A percentile compares a stretch with the other conserved stretches of the same genome.
Evolutionary conservation across 2,888 invertebrate species (phyloP).

Genomic region (Zelleria hepariella): DNA sequence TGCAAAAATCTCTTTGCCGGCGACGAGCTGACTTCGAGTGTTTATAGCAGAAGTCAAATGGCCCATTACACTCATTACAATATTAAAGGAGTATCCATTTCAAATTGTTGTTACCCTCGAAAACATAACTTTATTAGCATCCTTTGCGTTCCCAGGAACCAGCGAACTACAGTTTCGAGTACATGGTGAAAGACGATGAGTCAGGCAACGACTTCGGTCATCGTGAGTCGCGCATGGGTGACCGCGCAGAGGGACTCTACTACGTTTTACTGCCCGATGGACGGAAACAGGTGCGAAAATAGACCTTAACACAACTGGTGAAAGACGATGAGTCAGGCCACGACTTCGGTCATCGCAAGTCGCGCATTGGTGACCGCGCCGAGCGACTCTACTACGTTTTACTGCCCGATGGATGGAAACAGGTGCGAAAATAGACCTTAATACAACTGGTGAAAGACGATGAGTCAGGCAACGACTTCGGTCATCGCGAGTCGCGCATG

Average conservation of each 20-base stretch:
- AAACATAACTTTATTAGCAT: too few relatives aligned
- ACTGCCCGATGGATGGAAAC: constrained; percentile 78
- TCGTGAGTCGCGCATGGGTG: constrained; percentile 75
- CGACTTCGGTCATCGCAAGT: constrained; percentile 77
- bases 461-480: constrained; percentile 76
- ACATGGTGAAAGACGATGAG: constrained; percentile 75
- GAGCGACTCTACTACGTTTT: constrained; percentile 77
- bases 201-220: constrained; percentile 79
- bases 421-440: constrained; percentile 33
- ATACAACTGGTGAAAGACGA: constrained; percentile 77
- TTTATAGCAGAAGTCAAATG: too few relatives aligned
- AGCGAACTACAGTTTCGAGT: constrained; percentile 78
- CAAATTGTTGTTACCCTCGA: too few relatives aligned
- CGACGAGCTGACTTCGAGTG: too few relatives aligned
- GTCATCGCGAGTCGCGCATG: constrained; percentile 75
- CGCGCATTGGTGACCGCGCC: constrained; percentile 74
- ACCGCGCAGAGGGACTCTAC: constrained; percentile 74
- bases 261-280: constrained; percentile 79
- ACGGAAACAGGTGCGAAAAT: constrained; percentile 68
- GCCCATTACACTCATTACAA: not conserved
- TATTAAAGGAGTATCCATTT: too few relatives aligned
- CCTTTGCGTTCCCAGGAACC: too few relatives aligned
- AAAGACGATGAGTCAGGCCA: constrained; percentile 75
- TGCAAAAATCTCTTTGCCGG: too few relatives aligned
- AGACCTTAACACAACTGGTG: constrained; percentile 54